phyloP scores from a whole-genome alignment of 2,113 vertebrate species.

The Triplophysa tibetana region DNA sequence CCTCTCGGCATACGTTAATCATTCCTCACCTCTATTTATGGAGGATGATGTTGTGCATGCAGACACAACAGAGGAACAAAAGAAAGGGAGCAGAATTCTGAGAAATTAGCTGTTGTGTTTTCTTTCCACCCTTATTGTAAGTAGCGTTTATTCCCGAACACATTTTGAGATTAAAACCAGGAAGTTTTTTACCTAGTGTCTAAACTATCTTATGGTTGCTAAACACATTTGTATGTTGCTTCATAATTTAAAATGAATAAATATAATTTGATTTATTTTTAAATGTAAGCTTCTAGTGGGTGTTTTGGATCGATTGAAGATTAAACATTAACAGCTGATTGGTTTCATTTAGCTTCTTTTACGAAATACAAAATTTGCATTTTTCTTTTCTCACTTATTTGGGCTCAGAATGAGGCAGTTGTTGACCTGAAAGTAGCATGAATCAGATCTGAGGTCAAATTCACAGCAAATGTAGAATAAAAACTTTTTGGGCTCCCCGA shows the following conservation, averaged over 20 bases:
- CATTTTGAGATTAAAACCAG: not conserved
- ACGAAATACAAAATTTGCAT: not conserved
- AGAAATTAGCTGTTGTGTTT: not conserved
- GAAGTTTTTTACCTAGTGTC: not conserved
- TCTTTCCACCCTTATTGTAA: not conserved
- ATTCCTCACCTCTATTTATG: not conserved
- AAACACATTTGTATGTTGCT: not conserved
- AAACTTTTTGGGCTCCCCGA: not conserved
- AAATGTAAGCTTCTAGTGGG: not conserved
- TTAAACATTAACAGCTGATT: not conserved
- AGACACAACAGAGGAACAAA: conserved; percentile 1
- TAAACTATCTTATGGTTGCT: not conserved
- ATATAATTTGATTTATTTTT: too few relatives aligned
- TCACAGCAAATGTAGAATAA: not conserved
- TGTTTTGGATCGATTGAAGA: not conserved
- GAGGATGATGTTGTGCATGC: not conserved
- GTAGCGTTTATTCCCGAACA: not conserved
- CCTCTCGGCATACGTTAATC: not conserved
- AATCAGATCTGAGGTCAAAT: conserved; percentile 15
- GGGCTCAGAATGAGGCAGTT: not conserved
- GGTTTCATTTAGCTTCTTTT: not conserved
- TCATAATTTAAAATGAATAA: too few relatives aligned
- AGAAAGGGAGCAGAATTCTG: not conserved
- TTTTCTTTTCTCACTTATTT: not conserved
- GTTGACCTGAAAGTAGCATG: not conserved